Percentiles rank a stretch among this genome's conserved stretches.
Conservation (phyloP, 2,113 vertebrate genomes). For the Bos javanicus region DNA sequence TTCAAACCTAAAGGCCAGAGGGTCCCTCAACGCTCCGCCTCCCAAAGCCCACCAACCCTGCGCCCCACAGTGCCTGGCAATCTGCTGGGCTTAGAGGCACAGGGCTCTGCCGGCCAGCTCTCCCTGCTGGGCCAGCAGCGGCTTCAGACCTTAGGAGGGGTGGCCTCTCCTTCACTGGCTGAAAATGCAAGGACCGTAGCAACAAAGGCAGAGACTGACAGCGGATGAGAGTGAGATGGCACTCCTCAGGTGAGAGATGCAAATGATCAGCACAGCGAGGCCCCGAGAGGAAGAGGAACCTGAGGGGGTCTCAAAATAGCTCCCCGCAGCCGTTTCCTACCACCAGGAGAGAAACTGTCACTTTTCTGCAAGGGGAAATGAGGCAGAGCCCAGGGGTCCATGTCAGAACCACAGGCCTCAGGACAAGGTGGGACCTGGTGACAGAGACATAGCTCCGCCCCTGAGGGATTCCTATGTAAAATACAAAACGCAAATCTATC, state of each 20-base stretch:
- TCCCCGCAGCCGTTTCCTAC: neutral
- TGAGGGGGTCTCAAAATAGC: neutral
- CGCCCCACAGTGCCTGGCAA: neutral
- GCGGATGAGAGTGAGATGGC: neutral
- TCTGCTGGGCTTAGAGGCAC: neutral
- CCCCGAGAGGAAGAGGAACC: neutral
- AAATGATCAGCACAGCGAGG: neutral
- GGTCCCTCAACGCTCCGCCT: neutral
- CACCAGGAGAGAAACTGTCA: neutral
- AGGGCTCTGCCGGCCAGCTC: neutral
- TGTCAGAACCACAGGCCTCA: neutral
- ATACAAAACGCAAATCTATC: too few relatives aligned
- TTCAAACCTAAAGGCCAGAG: neutral
- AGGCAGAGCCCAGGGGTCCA: too few relatives aligned
- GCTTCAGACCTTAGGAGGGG: too few relatives aligned
- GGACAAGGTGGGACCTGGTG: neutral
- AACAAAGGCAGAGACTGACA: neutral
- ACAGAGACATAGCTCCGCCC: neutral
- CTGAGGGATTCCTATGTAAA: accelerated
- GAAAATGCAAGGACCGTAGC: neutral
- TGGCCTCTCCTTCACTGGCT: neutral
- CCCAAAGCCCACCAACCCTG: neutral
- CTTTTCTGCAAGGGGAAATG: neutral
- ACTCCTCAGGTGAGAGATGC: neutral
- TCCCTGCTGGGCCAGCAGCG: neutral